These are phyloP conservation scores for Varanus komodoensis DNA, from an alignment of 2,113 vertebrate genomes.

Conservation along the genomic window DNA sequence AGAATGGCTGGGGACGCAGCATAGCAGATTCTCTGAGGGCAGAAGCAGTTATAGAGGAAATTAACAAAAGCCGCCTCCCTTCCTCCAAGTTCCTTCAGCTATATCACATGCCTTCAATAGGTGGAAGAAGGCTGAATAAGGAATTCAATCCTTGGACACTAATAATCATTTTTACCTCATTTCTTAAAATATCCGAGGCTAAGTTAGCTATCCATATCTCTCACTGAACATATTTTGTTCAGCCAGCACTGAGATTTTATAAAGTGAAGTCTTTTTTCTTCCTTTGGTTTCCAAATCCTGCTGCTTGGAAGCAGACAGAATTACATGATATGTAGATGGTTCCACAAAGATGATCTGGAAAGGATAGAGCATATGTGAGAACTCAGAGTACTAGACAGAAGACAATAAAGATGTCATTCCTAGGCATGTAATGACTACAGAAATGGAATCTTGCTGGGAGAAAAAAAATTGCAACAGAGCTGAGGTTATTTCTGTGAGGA, in stretches of 20 bases:
- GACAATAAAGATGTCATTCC: background rate
- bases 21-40: background rate
- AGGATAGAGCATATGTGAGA: background rate
- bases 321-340: background rate
- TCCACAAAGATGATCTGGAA: background rate
- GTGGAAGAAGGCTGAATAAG: background rate
- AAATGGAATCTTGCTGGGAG: background rate
- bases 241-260: background rate
- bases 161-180: background rate
- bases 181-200: background rate
- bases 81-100: background rate
- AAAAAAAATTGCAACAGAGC: background rate
- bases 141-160: background rate
- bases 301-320: background rate
- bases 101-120: background rate
- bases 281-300: rapidly evolving
- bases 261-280: background rate
- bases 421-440: background rate
- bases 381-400: background rate
- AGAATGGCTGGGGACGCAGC: background rate
- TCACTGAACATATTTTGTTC: background rate
- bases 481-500: background rate
- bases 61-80: background rate
- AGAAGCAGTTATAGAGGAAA: background rate
- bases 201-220: background rate